Evolutionary conservation across 2,888 invertebrate species (phyloP), one percentile per base, ranked within the genome.

Genomic region (Brenthis ino): DNA sequence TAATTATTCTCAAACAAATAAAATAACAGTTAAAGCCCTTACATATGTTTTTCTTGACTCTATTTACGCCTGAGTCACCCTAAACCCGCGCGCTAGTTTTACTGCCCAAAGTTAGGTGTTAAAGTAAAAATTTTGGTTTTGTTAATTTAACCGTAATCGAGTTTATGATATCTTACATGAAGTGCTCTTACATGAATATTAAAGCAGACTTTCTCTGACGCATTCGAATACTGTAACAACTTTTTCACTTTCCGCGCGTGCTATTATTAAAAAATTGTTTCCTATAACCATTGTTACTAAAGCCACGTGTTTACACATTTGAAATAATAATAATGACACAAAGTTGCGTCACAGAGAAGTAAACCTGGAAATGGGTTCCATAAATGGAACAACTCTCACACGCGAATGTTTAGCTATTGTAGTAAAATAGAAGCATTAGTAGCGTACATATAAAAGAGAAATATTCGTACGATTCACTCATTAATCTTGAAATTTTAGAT

Each of bases 181-280:
- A 68, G 58, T 72, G 67, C 63, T 68, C 67, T 65, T 54, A 75
- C 69, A 72, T 77, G 77, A 75, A 76, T 77, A 75, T 77, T 76
- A 74, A 77, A 75, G 75, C 68, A 72, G 72, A 83, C 85, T 85
- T 85, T 86, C 85, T 79, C 83, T 77, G 53, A 65, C 72, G 74
- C 71, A 70, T 67, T 74, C 72, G 77, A 76, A 75, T 69, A 77
- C 77, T 74, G 69, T 68, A 68, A 64, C 66, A 77, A 76, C 72
- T 73, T 67, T 79, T 81, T 78, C 78, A 77, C 77, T 79, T 79
- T 79, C 64, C 70, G 66, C 70, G 68, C 74, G 72, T 75, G 75
- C 69, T 70, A 71, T 72, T 76, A 74, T 76, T 75, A 74, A 70
- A 75, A 76, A 74, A 76, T 72, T 56, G 60, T 71, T 78, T 77